These are phyloP conservation scores for Notothenia coriiceps DNA, from an alignment of 2,113 vertebrate species.

Conservation along the genomic window DNA sequence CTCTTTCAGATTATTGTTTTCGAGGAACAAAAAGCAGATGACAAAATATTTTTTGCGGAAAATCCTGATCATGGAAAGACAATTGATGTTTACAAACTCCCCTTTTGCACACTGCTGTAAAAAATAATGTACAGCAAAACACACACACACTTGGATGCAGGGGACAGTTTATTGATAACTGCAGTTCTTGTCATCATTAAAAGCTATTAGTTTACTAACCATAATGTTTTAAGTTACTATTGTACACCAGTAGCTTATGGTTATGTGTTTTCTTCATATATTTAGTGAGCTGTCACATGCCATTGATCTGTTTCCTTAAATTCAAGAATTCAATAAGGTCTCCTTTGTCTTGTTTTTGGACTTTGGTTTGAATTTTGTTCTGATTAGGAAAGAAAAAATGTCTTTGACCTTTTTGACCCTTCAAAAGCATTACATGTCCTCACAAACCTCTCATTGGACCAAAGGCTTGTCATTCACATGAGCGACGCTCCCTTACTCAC, in stretches of 20 bases:
- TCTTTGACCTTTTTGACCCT: neutral
- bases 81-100: slow-evolving; percentile 77
- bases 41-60: slow-evolving; percentile 84
- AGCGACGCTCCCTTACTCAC: slow-evolving; percentile 4
- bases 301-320: slow-evolving; percentile 11
- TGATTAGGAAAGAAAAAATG: neutral
- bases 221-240: neutral
- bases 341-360: neutral
- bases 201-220: neutral
- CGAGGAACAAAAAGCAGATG: slow-evolving; percentile 86
- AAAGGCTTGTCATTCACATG: neutral
- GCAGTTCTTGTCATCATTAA: neutral
- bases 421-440: neutral
- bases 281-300: neutral
- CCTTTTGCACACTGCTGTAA: slow-evolving; percentile 78
- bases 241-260: neutral
- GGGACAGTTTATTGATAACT: neutral
- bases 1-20: slow-evolving; percentile 89
- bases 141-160: neutral
- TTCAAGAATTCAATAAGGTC: neutral
- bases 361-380: slow-evolving; percentile 29
- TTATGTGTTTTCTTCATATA: neutral
- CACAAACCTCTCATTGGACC: slow-evolving; percentile 45
- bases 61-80: slow-evolving; percentile 86
- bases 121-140: slow-evolving; percentile 16